Evolutionary conservation across 2,888 invertebrate genomes (phyloP), one percentile per base, ranked within the genome.

Genomic region (Eretmocerus hayati): DNA sequence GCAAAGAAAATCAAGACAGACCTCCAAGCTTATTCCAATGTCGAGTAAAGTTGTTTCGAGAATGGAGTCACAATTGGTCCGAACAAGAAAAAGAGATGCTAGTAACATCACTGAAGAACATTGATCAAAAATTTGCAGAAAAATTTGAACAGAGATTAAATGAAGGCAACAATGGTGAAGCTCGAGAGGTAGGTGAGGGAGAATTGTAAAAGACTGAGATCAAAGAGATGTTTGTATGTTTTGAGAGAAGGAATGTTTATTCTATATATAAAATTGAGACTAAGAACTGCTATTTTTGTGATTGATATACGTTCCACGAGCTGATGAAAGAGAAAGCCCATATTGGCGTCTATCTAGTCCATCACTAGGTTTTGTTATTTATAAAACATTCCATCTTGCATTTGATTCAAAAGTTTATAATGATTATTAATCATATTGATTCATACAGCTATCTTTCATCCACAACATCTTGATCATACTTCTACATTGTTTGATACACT

Each of bases 21-120:
- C 90, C 87, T 22, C 85, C 87, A 71, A 87, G 84, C 63, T 72
- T 90, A 49, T 90, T 89, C 65, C 87, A 88, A 66, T 89, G 88
- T 65, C 79, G 90, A 55, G 85, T 90, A 62, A 90, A 90, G 72
- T 71, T 90, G 36, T 90, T 90, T 63, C 83, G 83, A 60, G 87
- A 90, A 71, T 90, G 90, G 90, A 84, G 83, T 61, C 79, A 81
- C 15, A 81, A 82, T 59, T 90, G 90, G 90, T 78, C 81, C 5
- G 76, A 79, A 37, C 84, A 84, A 54, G 84, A 87, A 55, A 84
- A 83, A 63, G 81, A 83, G 31, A 78, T 79, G 56, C 75, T 90
- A 26, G 72, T 87, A 31, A 78, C 79, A 47, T 81, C 83, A 54
- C 79, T 89, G 21, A 78, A 81, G 21, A 85, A 85, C 62, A 77